Evolutionary conservation across 2,797 vertebrate species (phyloP), one percentile per base, ranked within the genome.

Genomic region (Sebastes itinus): DNA sequence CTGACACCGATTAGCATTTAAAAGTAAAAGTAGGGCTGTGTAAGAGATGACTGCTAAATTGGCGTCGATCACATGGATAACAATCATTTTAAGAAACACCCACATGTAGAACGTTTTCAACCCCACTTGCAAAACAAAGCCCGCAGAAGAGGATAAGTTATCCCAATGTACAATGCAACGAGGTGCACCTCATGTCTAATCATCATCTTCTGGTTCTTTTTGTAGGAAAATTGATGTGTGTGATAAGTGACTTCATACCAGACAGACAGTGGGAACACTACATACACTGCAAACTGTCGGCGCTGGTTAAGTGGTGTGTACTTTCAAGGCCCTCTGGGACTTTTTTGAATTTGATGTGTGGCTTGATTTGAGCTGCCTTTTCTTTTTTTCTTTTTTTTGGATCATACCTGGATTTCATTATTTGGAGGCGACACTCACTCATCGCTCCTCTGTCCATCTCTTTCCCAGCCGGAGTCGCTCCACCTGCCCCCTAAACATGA

Each of bases 401-500:
- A 72, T 59, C 72, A 56, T 33, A 74, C 68, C 33, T 28, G 56
- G 52, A 73, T 77, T 7, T 73, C 42, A 42, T 77, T 72, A 79
- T 82, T 56, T 72, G 70, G 60, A 88, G 69, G 78, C 75, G 18
- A 22, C 55, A 56, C n/a, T 28, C 23, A 16, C 77, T 46, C 23
- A 20, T 8, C 38, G 28, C 46, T 69, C 28, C 70, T 59, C 30
- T 74, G 70, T 67, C 18, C 72, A 71, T 49, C 42, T 77, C 71
- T 35, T 72, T 72, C 70, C 55, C 58, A 12, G 67, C 12, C 66
- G 78, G 64, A 83, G 73, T 80, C 52, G 61, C 80, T 89, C 78
- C 79, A 69, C 72, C 66, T 86, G 77, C 86, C 84, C 81, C 81
- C 69, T 54, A 72, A 89, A 78, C 83, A 84, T 84, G 94, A 93